These are phyloP conservation scores for Kradibia gibbosae DNA, from an alignment of 1,140 invertebrate species.

Conservation along the genomic window DNA sequence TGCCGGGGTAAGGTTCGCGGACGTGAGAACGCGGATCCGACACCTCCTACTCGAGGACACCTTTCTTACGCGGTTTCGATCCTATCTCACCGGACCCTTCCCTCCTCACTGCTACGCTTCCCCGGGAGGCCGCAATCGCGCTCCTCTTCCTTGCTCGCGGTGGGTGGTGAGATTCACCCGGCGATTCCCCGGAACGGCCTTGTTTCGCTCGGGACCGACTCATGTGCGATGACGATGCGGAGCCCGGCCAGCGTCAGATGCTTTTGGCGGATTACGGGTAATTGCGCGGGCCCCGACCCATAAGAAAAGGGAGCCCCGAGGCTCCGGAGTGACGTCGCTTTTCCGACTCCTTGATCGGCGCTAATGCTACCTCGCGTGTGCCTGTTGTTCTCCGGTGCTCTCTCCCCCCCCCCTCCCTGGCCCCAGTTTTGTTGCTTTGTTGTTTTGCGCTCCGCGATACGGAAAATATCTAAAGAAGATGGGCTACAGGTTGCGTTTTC, in stretches of 20 bases:
- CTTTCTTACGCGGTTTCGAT: constrained; percentile 10
- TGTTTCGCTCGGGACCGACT: background rate
- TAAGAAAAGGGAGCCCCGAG: background rate
- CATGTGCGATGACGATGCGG: background rate
- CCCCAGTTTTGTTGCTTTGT: no score
- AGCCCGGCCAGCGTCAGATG: background rate
- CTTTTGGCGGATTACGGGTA: constrained; percentile 17
- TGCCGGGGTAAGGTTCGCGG: background rate
- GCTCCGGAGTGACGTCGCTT: background rate
- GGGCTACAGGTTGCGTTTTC: background rate
- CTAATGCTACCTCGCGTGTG: no score
- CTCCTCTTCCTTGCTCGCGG: constrained; percentile 16
- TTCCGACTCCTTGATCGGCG: no score
- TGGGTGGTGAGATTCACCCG: constrained; percentile 32
- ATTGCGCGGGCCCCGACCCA: background rate
- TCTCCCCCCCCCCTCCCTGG: background rate
- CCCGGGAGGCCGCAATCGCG: background rate
- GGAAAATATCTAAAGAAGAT: background rate
- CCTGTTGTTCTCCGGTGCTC: no score
- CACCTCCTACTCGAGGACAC: constrained; percentile 25
- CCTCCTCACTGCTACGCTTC: no score
- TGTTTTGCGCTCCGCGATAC: background rate
- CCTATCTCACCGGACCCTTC: constrained; percentile 9
- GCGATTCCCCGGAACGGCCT: constrained; percentile 7
- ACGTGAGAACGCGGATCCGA: constrained; percentile 43